A percentile compares a stretch with the other conserved stretches of the same genome.
phyloP scores from a whole-genome alignment of 2,113 vertebrate genomes.

The Micromys minutus region DNA sequence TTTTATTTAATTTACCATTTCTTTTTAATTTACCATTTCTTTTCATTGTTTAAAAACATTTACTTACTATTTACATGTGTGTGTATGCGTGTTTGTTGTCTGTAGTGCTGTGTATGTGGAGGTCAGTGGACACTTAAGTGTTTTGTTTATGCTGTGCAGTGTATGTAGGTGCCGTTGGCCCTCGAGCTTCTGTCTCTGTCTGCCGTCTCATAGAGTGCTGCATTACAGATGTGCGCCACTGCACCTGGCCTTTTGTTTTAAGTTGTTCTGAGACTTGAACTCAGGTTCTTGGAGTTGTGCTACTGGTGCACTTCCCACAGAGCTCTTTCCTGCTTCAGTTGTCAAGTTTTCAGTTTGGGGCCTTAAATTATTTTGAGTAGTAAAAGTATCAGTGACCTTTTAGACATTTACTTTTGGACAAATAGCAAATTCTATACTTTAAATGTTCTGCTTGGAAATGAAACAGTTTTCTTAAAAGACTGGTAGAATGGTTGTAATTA shows the following conservation, averaged over 20 bases:
- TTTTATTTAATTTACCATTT: not conserved
- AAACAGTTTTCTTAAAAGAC: constrained; percentile 25
- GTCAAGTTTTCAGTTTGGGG: not conserved
- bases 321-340: not conserved
- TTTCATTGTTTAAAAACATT: not conserved
- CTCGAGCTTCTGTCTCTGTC: not conserved
- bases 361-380: not conserved
- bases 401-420: constrained; percentile 14
- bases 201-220: no score
- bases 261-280: not conserved
- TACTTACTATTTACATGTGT: not conserved
- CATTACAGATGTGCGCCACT: no score
- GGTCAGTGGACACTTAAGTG: not conserved
- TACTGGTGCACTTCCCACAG: no score
- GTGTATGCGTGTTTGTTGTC: not conserved
- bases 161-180: not conserved
- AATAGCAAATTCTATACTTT: not conserved
- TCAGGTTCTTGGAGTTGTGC: not conserved
- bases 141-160: not conserved
- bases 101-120: not conserved
- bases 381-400: not conserved
- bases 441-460: not conserved
- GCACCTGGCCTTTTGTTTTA: not conserved
- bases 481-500: constrained; percentile 16
- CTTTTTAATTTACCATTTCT: no score